These are phyloP conservation scores for Parnassius smintheus DNA, from an alignment of 2,888 invertebrate genomes.

Conservation along the genomic window DNA sequence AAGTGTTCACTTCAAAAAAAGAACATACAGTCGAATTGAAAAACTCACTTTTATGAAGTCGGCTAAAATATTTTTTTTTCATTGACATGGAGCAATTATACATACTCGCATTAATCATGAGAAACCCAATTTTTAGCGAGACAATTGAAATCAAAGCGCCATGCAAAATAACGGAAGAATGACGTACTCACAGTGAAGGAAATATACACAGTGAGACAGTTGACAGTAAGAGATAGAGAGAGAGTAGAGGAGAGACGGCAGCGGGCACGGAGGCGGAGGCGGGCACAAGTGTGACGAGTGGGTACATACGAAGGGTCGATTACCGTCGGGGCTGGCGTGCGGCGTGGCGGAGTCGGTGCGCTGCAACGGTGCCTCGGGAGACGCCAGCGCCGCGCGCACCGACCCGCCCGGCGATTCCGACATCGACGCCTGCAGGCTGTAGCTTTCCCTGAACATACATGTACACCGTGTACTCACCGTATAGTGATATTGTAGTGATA, in stretches of 20 bases:
- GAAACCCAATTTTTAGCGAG: too few species aligned
- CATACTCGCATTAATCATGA: too few species aligned
- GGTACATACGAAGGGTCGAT: slow-evolving; percentile 75
- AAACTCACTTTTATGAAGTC: too few species aligned
- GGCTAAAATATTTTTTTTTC: too few species aligned
- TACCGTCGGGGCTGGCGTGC: slow-evolving; percentile 78
- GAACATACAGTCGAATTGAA: too few species aligned
- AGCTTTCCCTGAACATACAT: slow-evolving; percentile 70
- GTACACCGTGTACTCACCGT: too few species aligned
- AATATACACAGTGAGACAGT: neutral
- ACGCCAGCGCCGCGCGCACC: slow-evolving; percentile 82
- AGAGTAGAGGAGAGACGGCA: slow-evolving; percentile 17
- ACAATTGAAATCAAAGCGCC: neutral
- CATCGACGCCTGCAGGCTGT: slow-evolving; percentile 82
- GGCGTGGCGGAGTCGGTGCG: slow-evolving; percentile 62
- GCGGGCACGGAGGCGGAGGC: slow-evolving; percentile 18
- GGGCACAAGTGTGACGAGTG: slow-evolving; percentile 40
- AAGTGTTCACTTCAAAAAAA: too few species aligned
- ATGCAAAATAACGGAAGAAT: neutral
- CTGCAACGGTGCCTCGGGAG: slow-evolving; percentile 80
- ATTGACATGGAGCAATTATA: too few species aligned
- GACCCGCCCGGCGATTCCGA: slow-evolving; percentile 76
- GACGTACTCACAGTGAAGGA: slow-evolving; percentile 8
- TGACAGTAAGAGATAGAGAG: slow-evolving; percentile 23
- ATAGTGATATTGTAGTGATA: too few species aligned